Evolutionary conservation across 2,888 invertebrate species (phyloP).

Genomic region (Oasisia sp.): DNA sequence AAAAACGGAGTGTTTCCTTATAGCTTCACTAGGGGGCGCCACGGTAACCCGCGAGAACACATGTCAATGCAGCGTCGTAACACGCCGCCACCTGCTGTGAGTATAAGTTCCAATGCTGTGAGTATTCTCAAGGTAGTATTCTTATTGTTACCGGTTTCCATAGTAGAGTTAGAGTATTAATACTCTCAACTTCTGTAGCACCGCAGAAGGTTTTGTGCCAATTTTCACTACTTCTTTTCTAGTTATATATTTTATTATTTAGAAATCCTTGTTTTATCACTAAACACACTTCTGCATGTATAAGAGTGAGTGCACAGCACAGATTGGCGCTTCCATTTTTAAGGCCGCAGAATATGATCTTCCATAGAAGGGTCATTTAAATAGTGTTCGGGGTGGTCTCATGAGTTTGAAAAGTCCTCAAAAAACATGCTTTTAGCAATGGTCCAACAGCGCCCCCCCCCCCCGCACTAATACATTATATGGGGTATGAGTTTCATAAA

Average conservation of each 20-base stretch:
- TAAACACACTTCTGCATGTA: not conserved
- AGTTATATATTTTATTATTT: not conserved
- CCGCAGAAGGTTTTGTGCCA: not conserved
- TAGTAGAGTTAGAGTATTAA: not conserved
- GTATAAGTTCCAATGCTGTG: conserved; percentile 28
- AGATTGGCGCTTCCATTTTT: conserved; percentile 30
- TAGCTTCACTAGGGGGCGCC: conserved; percentile 37
- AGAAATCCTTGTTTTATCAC: not conserved
- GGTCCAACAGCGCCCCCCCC: too few relatives aligned
- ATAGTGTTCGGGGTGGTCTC: too few relatives aligned
- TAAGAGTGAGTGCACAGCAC: conserved; percentile 14
- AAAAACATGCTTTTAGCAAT: too few relatives aligned
- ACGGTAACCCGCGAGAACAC: conserved; percentile 35
- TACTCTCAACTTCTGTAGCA: not conserved
- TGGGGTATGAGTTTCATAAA: too few relatives aligned
- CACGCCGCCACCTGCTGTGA: conserved; percentile 39
- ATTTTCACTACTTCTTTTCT: not conserved
- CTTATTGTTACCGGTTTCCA: conserved; percentile 7
- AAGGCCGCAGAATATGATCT: too few relatives aligned
- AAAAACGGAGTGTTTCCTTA: not conserved
- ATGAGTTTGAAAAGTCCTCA: too few relatives aligned
- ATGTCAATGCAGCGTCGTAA: conserved; percentile 34
- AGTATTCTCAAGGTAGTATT: conserved; percentile 5
- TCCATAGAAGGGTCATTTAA: too few relatives aligned
- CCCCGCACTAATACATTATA: too few relatives aligned